These are phyloP conservation scores for Malacoctenus gilli DNA, from an alignment of 2,797 vertebrate genomes.

Conservation along the genomic window DNA sequence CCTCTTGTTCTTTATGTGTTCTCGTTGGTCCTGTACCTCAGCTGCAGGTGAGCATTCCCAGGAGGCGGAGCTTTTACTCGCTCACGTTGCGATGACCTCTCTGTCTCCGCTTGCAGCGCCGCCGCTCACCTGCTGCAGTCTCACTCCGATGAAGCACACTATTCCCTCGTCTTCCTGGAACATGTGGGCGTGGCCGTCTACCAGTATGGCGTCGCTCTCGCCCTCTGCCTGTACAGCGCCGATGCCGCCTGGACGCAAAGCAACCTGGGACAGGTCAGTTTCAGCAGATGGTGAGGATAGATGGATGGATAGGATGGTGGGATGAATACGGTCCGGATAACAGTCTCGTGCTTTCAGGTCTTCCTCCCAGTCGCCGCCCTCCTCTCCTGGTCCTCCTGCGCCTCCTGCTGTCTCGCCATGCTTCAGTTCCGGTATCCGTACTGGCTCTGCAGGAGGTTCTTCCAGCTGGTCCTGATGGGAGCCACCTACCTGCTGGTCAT, in stretches of 20 bases:
- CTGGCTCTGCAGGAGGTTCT: conserved; percentile 87
- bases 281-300: no score
- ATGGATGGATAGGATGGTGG: no score
- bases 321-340: no score
- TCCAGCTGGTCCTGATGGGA: conserved; percentile 87
- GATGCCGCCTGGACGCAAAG: conserved; percentile 87
- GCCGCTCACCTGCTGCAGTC: conserved; percentile 93
- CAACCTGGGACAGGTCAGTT: no score
- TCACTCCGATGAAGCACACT: conserved; percentile 89
- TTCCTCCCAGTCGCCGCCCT: conserved; percentile 87
- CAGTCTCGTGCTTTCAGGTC: no score
- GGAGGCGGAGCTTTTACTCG: no score
- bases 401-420: conserved; percentile 90
- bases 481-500: conserved; percentile 88
- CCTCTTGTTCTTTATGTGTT: conserved; percentile 86
- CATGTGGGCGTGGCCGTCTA: conserved; percentile 91
- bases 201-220: conserved; percentile 90
- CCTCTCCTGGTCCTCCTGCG: conserved; percentile 90
- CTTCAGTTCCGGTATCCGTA: conserved; percentile 87
- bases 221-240: conserved; percentile 90
- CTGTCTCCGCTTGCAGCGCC: no score
- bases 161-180: conserved; percentile 92
- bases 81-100: no score
- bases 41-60: conserved; percentile 86
- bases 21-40: conserved; percentile 86